A percentile compares a stretch with the other conserved stretches of the same genome.
phyloP scores from a whole-genome alignment of 2,797 vertebrate genomes.

The Clarias laeviceps region DNA sequence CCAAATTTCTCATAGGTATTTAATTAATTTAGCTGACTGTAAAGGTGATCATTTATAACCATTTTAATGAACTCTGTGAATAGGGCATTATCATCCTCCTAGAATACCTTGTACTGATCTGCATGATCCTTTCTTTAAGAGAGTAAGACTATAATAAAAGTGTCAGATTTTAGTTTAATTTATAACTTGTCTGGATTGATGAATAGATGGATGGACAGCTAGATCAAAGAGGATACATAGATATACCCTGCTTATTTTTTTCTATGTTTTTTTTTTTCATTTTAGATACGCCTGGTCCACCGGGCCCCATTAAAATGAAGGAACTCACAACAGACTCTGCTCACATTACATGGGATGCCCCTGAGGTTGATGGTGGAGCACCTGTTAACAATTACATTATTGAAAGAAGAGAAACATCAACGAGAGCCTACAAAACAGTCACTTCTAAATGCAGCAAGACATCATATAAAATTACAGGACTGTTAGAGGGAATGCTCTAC shows the following conservation, averaged over 20 bases:
- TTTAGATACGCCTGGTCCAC: conserved; percentile 94
- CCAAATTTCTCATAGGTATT: not conserved
- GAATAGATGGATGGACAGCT: not conserved
- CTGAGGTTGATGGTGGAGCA: conserved; percentile 91
- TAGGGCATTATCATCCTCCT: not conserved
- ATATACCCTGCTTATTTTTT: not conserved
- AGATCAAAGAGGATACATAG: not conserved
- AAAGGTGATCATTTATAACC: not conserved
- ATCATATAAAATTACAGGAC: conserved; percentile 86
- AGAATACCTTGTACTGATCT: not conserved
- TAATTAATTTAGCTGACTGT: not conserved
- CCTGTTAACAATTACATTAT: conserved; percentile 96
- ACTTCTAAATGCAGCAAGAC: conserved; percentile 96
- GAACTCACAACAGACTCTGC: conserved; percentile 91
- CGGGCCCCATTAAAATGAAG: conserved; percentile 88
- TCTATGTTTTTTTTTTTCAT: conserved; percentile 40
- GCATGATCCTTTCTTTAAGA: not conserved
- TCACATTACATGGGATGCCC: conserved; percentile 93
- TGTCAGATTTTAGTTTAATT: not conserved
- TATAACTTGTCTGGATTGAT: not conserved
- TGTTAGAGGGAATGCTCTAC: conserved; percentile 93
- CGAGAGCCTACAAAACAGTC: conserved; percentile 98
- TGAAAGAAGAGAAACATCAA: conserved; percentile 95
- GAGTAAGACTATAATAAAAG: not conserved
- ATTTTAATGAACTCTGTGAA: not conserved